phyloP scores from a whole-genome alignment of 2,797 vertebrate species.

The Falco berigora region DNA sequence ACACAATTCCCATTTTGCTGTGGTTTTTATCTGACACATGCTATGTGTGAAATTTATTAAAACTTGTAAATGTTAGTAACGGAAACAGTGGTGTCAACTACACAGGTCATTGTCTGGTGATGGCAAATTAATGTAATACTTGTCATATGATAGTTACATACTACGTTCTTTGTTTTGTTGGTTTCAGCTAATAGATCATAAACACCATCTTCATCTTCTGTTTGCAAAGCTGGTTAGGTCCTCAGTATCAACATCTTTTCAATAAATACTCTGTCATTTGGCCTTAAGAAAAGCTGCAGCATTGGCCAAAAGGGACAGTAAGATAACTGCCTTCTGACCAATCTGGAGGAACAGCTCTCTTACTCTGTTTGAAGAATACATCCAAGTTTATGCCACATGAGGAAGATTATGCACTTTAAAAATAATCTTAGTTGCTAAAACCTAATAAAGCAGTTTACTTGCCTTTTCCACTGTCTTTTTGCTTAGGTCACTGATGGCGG shows the following conservation, averaged over 20 bases:
- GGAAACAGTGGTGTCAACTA: neutral
- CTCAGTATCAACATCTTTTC: neutral
- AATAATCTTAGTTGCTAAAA: neutral
- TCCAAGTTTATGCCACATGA: neutral
- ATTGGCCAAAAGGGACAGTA: neutral
- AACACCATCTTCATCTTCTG: neutral
- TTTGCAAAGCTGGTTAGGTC: neutral
- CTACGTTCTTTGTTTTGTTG: neutral
- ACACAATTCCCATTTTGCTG: neutral
- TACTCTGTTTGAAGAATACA: neutral
- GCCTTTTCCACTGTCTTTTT: neutral
- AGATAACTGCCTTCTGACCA: neutral
- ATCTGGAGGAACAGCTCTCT: neutral
- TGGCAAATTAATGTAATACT: neutral
- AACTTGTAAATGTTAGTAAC: slow-evolving; percentile 43
- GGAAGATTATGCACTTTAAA: neutral
- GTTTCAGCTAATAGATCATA: slow-evolving; percentile 9
- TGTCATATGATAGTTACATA: neutral
- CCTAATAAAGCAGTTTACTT: neutral
- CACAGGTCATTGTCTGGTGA: slow-evolving; percentile 9
- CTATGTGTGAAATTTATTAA: slow-evolving; percentile 2
- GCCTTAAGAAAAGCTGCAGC: neutral
- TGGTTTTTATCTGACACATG: slow-evolving; percentile 19
- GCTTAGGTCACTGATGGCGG: neutral
- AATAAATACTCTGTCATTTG: slow-evolving; percentile 7